Evolutionary conservation across 2,113 vertebrate genomes (phyloP).

Genomic region (Stegostoma tigrinum): DNA sequence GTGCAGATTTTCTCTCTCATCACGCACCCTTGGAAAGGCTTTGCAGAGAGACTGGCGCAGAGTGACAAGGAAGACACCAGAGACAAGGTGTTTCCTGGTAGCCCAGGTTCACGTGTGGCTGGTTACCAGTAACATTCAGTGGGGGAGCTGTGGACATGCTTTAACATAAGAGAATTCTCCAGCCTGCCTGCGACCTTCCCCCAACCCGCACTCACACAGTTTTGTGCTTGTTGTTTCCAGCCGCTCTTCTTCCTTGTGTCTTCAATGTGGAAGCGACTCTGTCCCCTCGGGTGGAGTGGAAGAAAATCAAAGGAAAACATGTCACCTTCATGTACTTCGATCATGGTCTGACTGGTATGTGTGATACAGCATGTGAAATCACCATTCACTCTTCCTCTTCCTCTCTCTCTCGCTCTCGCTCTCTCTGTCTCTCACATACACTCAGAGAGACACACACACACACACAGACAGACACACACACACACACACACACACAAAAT

Average conservation of each 20-base stretch:
- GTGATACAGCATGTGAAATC: conserved; percentile 1
- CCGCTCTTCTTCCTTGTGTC: conserved; percentile 72
- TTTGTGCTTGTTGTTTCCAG: conserved; percentile 48
- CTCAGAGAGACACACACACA: no score
- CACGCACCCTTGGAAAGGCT: not conserved
- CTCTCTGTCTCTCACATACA: no score
- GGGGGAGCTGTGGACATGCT: not conserved
- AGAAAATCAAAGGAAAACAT: conserved; percentile 65
- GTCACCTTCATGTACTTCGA: conserved; percentile 80
- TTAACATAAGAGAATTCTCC: conserved; percentile 49
- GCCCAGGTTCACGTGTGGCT: not conserved
- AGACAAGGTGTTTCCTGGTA: not conserved
- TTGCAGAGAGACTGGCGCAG: not conserved
- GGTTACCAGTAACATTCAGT: not conserved
- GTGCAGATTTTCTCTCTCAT: not conserved
- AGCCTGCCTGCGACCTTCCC: conserved; percentile 48
- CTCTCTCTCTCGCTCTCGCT: no score
- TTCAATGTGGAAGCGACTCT: conserved; percentile 61
- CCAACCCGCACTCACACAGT: conserved; percentile 42
- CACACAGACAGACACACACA: no score
- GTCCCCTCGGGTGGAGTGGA: conserved; percentile 83
- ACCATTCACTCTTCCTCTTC: not conserved
- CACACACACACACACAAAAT: no score
- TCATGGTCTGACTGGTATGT: conserved; percentile 70
- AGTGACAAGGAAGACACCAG: not conserved